These are phyloP conservation scores for Carapus acus DNA, from an alignment of 2,797 vertebrate genomes.

Conservation along the genomic window DNA sequence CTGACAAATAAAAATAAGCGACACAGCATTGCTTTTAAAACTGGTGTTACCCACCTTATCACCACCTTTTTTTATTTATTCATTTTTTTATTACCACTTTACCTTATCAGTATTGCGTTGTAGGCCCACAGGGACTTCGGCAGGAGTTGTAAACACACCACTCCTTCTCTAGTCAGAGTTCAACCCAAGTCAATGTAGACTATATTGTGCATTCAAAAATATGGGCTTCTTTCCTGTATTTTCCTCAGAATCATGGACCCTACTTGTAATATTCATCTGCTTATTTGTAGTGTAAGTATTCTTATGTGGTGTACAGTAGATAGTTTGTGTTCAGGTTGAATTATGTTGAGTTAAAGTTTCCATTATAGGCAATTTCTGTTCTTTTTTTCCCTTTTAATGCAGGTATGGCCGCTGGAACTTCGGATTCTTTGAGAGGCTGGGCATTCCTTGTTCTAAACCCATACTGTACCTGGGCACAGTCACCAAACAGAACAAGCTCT, in stretches of 20 bases:
- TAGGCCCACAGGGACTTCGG: too few relatives aligned
- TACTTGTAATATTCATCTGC: conserved; percentile 40
- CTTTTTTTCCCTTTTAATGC: not conserved
- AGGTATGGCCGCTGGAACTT: conserved; percentile 69
- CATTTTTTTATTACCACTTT: too few relatives aligned
- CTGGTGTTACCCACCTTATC: too few relatives aligned
- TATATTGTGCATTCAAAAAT: not conserved
- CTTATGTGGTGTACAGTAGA: not conserved
- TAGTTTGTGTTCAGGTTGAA: not conserved
- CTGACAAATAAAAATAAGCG: too few relatives aligned
- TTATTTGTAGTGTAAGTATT: conserved; percentile 42
- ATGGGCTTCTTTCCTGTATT: conserved; percentile 41
- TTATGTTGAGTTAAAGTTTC: not conserved
- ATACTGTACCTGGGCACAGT: conserved; percentile 63
- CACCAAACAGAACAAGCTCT: conserved; percentile 37
- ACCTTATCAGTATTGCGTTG: too few relatives aligned
- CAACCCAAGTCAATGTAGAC: not conserved
- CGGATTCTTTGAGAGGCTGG: conserved; percentile 68
- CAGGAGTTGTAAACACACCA: too few relatives aligned
- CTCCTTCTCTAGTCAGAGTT: not conserved
- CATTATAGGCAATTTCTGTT: not conserved
- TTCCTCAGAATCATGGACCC: conserved; percentile 49
- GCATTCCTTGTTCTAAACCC: conserved; percentile 63
- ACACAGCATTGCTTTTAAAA: too few relatives aligned
- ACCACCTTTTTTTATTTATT: too few relatives aligned